A percentile compares a stretch with the other conserved stretches of the same genome.
Conservation (phyloP, 2,797 vertebrate species). For the Microchirus variegatus region DNA sequence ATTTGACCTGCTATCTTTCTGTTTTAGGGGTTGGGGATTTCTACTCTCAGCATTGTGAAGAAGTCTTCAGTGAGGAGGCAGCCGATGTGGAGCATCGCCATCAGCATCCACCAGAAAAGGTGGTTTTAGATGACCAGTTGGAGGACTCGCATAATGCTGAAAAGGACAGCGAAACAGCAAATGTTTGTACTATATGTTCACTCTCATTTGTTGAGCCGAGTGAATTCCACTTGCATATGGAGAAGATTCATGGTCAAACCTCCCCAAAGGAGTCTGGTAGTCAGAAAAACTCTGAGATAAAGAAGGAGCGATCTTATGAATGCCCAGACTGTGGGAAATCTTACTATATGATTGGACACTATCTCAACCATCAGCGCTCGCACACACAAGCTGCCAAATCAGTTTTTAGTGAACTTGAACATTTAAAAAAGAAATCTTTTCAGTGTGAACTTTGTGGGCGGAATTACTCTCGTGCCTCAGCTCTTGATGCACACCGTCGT, state of each 20-base stretch:
- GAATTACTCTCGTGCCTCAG: slow-evolving; percentile 83
- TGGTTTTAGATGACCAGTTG: slow-evolving; percentile 59
- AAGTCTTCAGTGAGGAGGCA: slow-evolving; percentile 74
- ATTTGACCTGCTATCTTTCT: slow-evolving; percentile 77
- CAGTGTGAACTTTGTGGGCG: slow-evolving; percentile 82
- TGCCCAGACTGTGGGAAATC: slow-evolving; percentile 84
- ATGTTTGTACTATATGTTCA: slow-evolving; percentile 76
- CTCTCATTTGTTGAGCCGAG: slow-evolving; percentile 64
- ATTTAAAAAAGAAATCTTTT: slow-evolving; percentile 85
- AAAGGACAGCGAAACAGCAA: slow-evolving; percentile 53
- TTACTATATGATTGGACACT: slow-evolving; percentile 75
- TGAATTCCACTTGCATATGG: slow-evolving; percentile 58
- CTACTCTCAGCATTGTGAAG: slow-evolving; percentile 78
- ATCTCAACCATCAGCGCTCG: slow-evolving; percentile 83
- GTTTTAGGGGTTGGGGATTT: slow-evolving; percentile 79
- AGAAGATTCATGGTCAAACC: slow-evolving; percentile 61
- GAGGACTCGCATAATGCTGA: slow-evolving; percentile 59
- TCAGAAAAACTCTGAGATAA: slow-evolving; percentile 24
- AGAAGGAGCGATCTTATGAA: slow-evolving; percentile 71
- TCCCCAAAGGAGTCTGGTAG: slow-evolving; percentile 38
- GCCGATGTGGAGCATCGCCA: slow-evolving; percentile 69
- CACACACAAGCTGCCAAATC: slow-evolving; percentile 83
- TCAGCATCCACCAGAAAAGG: slow-evolving; percentile 68
- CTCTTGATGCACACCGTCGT: slow-evolving; percentile 84
- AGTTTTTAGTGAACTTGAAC: slow-evolving; percentile 79